Evolutionary conservation across 2,797 vertebrate species (phyloP).

Genomic region (Danio choprae): DNA sequence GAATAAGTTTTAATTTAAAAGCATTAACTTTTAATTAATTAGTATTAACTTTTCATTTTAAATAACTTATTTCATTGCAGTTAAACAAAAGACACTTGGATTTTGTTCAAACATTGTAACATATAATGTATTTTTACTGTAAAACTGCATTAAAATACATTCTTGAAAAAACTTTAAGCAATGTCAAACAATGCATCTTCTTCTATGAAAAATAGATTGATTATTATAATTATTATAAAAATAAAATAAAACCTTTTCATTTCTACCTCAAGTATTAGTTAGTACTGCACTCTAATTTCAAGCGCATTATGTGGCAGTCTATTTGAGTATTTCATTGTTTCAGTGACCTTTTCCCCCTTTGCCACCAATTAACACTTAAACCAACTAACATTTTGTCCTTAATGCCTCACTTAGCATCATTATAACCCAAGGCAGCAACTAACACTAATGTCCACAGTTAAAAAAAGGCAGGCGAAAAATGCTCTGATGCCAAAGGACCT

Average conservation of each 20-base stretch:
- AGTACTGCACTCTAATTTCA: background rate
- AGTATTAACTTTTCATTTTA: too few species aligned
- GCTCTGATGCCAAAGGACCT: background rate
- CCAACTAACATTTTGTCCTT: background rate
- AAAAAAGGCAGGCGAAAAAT: background rate
- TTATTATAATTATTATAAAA: too few species aligned
- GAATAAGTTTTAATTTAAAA: background rate
- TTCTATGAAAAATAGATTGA: background rate
- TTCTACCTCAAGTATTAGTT: background rate
- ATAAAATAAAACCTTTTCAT: background rate
- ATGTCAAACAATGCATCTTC: background rate
- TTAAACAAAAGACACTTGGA: background rate
- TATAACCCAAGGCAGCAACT: background rate
- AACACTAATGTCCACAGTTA: background rate
- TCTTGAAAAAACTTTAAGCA: background rate
- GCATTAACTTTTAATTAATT: too few species aligned
- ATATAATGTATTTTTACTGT: background rate
- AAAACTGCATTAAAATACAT: background rate
- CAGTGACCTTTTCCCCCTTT: background rate
- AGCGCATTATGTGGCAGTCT: background rate
- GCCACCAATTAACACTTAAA: background rate
- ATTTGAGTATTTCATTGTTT: background rate
- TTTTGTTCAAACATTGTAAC: background rate
- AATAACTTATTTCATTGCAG: background rate
- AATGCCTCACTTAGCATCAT: background rate